Evolutionary conservation across 2,113 vertebrate genomes (phyloP).

Genomic region (Setophaga coronata): DNA sequence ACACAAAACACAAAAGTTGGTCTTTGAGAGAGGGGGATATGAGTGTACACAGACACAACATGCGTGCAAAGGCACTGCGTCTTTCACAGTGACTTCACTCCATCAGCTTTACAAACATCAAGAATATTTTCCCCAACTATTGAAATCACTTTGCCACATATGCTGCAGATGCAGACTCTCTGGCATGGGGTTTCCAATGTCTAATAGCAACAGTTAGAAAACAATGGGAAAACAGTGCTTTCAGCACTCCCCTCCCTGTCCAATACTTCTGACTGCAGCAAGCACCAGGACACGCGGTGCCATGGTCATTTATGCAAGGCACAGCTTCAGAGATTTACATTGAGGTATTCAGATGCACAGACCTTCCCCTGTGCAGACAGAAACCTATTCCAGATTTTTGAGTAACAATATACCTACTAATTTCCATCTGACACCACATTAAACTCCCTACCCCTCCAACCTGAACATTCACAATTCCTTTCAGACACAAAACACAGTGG

Average conservation of each 20-base stretch:
- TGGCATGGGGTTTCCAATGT: background rate
- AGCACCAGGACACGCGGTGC: fast-evolving
- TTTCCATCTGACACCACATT: background rate
- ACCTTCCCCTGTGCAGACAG: background rate
- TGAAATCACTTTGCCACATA: background rate
- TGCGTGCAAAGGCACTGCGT: background rate
- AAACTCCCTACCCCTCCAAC: background rate
- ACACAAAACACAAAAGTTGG: background rate
- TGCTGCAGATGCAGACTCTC: background rate
- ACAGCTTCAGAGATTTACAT: background rate
- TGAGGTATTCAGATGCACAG: background rate
- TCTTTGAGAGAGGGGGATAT: fast-evolving
- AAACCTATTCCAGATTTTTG: background rate
- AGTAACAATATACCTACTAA: background rate
- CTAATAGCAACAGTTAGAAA: background rate
- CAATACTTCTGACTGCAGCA: background rate
- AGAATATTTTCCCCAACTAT: background rate
- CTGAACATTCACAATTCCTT: background rate
- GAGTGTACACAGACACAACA: fast-evolving
- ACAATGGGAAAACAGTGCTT: too few relatives aligned
- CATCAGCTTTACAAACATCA: background rate
- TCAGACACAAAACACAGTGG: background rate
- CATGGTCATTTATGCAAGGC: background rate
- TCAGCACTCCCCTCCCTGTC: background rate
- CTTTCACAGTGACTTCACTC: background rate